A percentile compares a stretch with the other conserved stretches of the same genome.
phyloP scores from a whole-genome alignment of 1,140 invertebrate species.

The Cataglyphis hispanica region DNA sequence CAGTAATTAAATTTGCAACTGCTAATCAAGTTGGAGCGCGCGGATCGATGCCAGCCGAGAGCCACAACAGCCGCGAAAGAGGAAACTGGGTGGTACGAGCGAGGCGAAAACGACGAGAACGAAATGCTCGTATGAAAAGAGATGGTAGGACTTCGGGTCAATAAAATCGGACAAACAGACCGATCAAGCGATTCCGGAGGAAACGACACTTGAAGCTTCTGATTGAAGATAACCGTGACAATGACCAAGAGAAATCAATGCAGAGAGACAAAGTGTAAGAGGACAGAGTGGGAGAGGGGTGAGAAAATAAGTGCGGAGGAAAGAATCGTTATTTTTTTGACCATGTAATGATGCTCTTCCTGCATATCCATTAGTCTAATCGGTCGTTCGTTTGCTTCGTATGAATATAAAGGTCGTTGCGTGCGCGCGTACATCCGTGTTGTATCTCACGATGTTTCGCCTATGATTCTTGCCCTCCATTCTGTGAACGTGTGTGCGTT shows the following conservation, averaged over 20 bases:
- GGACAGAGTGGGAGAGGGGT: not conserved
- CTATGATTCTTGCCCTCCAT: slow-evolving; percentile 20
- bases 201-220: slow-evolving; percentile 71
- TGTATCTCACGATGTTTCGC: slow-evolving; percentile 25
- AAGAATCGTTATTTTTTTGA: slow-evolving; percentile 49
- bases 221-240: slow-evolving; percentile 76
- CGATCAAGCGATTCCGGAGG: slow-evolving; percentile 49
- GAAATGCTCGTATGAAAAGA: slow-evolving; percentile 15
- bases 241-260: slow-evolving; percentile 60
- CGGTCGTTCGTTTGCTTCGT: slow-evolving; percentile 21
- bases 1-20: slow-evolving; percentile 81
- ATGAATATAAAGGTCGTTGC: slow-evolving; percentile 35
- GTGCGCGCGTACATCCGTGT: not conserved
- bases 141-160: slow-evolving; percentile 47
- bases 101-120: not conserved
- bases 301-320: slow-evolving; percentile 4
- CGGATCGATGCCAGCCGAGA: slow-evolving; percentile 70
- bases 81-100: not conserved
- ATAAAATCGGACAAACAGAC: slow-evolving; percentile 73
- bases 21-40: slow-evolving; percentile 75
- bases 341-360: slow-evolving; percentile 68
- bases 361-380: slow-evolving; percentile 59
- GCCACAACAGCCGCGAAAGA: slow-evolving; percentile 35
- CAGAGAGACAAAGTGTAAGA: not conserved
- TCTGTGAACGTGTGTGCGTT: not conserved